Evolutionary conservation across 2,113 vertebrate genomes (phyloP).

Genomic region (Oryzias woworae): DNA sequence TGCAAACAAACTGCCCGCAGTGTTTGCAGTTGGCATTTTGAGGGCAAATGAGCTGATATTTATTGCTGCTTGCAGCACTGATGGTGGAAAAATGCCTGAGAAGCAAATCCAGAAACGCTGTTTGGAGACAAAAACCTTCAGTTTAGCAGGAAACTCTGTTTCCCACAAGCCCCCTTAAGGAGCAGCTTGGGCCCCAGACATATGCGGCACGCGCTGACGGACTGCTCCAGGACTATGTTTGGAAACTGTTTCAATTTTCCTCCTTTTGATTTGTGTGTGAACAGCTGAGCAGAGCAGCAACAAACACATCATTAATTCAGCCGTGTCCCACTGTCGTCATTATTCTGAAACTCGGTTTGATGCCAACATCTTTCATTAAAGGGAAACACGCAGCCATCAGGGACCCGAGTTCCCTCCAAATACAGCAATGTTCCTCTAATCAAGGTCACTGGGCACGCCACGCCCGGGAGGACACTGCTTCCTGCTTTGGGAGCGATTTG

Average conservation of each 20-base stretch:
- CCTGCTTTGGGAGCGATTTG: conserved; percentile 24
- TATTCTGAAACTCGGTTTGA: conserved; percentile 42
- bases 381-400: conserved; percentile 31
- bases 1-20: background rate
- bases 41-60: background rate
- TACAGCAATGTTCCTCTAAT: conserved; percentile 35
- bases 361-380: conserved; percentile 48
- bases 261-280: conserved; percentile 2
- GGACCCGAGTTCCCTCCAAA: conserved; percentile 12
- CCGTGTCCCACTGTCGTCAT: conserved; percentile 31
- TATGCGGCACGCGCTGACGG: conserved; percentile 21
- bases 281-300: conserved; percentile 27
- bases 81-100: background rate
- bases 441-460: conserved; percentile 11
- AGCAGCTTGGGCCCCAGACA: conserved; percentile 28
- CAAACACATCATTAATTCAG: conserved; percentile 53
- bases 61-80: background rate
- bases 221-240: conserved; percentile 43
- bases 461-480: conserved; percentile 25
- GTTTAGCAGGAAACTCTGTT: background rate
- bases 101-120: background rate
- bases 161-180: no score
- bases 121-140: background rate
- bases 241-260: conserved; percentile 27
- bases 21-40: background rate